Base-by-base conservation (phyloP, 2,797 vertebrate species). In the Acipenser oxyrinchus region DNA sequence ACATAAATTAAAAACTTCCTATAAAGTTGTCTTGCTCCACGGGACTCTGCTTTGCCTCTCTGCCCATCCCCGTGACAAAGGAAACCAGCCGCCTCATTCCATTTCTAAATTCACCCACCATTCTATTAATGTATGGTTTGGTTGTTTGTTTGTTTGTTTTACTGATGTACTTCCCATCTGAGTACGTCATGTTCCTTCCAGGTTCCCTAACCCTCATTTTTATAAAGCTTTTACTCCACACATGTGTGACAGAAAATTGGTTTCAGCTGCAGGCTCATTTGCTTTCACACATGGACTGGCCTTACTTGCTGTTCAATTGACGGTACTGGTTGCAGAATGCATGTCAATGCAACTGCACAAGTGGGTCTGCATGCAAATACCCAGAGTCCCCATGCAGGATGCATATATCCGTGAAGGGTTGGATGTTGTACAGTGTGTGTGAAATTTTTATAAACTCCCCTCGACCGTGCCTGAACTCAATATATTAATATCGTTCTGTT, bases 61-160 rank as follows among this genome's bases (percentile, higher is more conserved):
- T 73, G 67, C 73, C 71, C 73, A 69, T 74, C 68, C 77, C 73
- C 80, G 70, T 81, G 79, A 88, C 23, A 51, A 7, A 6, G 9
- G 11, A n/a, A 11, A 11, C 6, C 55, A 58, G 12, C 55, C 11
- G 3, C 10, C 52, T 13, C 75, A 73, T 71, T 76, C 75, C 58
- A 68, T 70, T 65, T 70, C 75, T 57, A 18, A 75, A 80, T 83
- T 72, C 77, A 72, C 79, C 15, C 75, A 13, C 76, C 77, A 65
- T 70, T 77, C 79, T 10, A 75, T 87, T 77, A 80, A 77, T 84
- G 75, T 78, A 78, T 81, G 80, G 70, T 69, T 37, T 84, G 75
- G 77, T 78, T 81, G 79, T 70, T 69, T 77, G 18, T 70, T 79
- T 69, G 78, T 81, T 80, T 84, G 76, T 68, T 72, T 80, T 81